Evolutionary conservation across 2,797 vertebrate species (phyloP).

Genomic region (Gymnocypris eckloni): DNA sequence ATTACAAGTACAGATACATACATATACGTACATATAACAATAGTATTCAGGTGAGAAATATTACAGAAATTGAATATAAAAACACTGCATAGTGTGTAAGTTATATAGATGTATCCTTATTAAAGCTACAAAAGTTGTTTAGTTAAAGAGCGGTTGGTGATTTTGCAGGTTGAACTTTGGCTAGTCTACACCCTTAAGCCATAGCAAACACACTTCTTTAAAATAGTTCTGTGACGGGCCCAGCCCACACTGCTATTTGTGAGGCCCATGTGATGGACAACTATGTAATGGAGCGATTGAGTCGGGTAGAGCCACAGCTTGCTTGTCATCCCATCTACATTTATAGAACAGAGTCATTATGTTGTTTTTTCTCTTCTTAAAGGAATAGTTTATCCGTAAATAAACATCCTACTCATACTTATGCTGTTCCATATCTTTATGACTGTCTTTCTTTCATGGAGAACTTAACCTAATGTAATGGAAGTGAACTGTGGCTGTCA

Average conservation of each 20-base stretch:
- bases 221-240: conserved; percentile 46
- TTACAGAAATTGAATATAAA: neutral
- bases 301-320: conserved; percentile 22
- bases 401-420: neutral
- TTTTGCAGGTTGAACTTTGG: conserved; percentile 7
- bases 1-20: neutral
- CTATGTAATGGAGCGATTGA: conserved; percentile 43
- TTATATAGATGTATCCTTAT: neutral
- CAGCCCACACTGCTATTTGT: conserved; percentile 60
- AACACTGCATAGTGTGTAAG: neutral
- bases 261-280: conserved; percentile 60
- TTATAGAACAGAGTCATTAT: conserved; percentile 44
- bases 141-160: neutral
- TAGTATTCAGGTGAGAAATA: neutral
- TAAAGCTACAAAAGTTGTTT: neutral
- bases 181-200: conserved; percentile 20
- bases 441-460: too few species aligned
- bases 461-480: neutral
- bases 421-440: too few species aligned
- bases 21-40: neutral
- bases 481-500: neutral
- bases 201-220: conserved; percentile 36
- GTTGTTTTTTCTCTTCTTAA: neutral
- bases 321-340: conserved; percentile 48
- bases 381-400: neutral